A percentile compares a stretch with the other conserved stretches of the same genome.
These are phyloP conservation scores for Agrotis puta DNA, from an alignment of 2,888 invertebrate species.

Conservation along the genomic window DNA sequence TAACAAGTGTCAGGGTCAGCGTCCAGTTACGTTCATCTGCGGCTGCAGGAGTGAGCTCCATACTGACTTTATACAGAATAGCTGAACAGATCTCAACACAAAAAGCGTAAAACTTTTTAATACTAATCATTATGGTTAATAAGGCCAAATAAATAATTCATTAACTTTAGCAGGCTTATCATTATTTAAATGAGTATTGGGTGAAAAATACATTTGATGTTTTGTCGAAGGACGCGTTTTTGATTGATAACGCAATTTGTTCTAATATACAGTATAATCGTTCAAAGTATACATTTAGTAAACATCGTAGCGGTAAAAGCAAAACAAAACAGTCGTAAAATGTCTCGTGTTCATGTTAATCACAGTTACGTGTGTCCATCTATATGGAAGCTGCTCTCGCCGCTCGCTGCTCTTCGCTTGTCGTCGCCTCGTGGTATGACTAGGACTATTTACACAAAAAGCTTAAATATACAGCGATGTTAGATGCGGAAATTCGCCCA, in stretches of 20 bases:
- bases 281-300: slow-evolving; percentile 84
- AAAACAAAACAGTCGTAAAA: slow-evolving; percentile 88
- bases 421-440: slow-evolving; percentile 74
- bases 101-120: slow-evolving; percentile 84
- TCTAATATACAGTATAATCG: slow-evolving; percentile 82
- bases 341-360: slow-evolving; percentile 89
- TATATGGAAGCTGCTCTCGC: slow-evolving; percentile 72
- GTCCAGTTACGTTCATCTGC: slow-evolving; percentile 35
- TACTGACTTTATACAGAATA: slow-evolving; percentile 54
- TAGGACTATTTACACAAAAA: slow-evolving; percentile 90
- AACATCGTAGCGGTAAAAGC: slow-evolving; percentile 91
- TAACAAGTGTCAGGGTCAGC: slow-evolving; percentile 9
- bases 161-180: slow-evolving; percentile 86
- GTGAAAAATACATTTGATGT: slow-evolving; percentile 90
- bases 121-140: slow-evolving; percentile 83
- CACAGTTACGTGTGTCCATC: slow-evolving; percentile 86
- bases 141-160: slow-evolving; percentile 82
- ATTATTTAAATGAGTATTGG: slow-evolving; percentile 88
- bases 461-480: slow-evolving; percentile 90
- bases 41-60: slow-evolving; percentile 31
- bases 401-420: slow-evolving; percentile 75
- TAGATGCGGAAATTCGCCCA: slow-evolving; percentile 89
- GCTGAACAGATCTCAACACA: slow-evolving; percentile 81
- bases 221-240: slow-evolving; percentile 82
- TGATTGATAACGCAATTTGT: slow-evolving; percentile 77